Evolutionary conservation across 2,797 vertebrate species (phyloP).

Genomic region (Sebastes diploproa): DNA sequence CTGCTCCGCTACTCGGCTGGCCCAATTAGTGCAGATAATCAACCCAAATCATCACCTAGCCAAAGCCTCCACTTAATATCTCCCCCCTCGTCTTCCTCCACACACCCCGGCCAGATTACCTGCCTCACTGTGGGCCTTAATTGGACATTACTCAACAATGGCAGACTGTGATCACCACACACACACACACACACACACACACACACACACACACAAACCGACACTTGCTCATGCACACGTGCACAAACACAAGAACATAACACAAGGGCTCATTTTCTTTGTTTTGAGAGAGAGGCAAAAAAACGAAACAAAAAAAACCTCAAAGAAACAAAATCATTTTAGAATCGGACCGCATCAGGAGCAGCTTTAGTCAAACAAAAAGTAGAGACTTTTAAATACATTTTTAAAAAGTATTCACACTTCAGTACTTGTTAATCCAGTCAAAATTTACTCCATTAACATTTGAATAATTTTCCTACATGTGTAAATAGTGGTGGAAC

Average conservation of each 20-base stretch:
- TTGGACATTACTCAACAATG: constrained; percentile 75
- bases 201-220: neutral
- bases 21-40: constrained; percentile 81
- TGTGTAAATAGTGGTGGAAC: neutral
- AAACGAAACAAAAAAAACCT: neutral
- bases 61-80: constrained; percentile 54
- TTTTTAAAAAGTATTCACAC: neutral
- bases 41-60: constrained; percentile 78
- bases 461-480: neutral
- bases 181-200: neutral
- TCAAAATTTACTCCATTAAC: neutral
- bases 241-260: constrained; percentile 3
- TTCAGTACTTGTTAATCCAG: neutral
- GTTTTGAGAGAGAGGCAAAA: constrained; percentile 1
- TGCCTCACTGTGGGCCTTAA: constrained; percentile 69
- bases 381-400: neutral
- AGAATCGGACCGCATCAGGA: neutral
- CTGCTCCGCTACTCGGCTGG: constrained; percentile 54
- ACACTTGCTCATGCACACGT: neutral
- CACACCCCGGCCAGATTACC: constrained; percentile 65
- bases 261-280: constrained; percentile 18
- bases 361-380: neutral
- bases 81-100: constrained; percentile 22
- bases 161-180: constrained; percentile 57
- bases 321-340: neutral